A percentile compares a stretch with the other conserved stretches of the same genome.
Evolutionary conservation across 2,113 vertebrate species (phyloP).

Genomic region (Castor canadensis): DNA sequence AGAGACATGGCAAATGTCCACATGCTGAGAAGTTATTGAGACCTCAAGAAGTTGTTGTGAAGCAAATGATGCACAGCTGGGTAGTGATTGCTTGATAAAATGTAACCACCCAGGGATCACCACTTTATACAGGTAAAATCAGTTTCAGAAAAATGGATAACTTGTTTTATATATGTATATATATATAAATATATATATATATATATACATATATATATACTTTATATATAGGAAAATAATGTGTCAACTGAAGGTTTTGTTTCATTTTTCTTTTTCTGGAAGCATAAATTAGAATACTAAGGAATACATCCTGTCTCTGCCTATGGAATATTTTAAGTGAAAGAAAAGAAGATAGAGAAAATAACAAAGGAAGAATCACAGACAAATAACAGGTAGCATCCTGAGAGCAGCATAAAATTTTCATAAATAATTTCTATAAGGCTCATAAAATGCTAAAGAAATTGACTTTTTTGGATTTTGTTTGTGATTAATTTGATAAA

Average conservation of each 20-base stretch:
- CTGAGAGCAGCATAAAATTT: not conserved
- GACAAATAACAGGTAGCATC: not conserved
- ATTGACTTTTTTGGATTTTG: conserved; percentile 1
- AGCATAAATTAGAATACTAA: not conserved
- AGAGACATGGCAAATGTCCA: not conserved
- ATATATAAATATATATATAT: not conserved
- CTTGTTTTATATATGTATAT: not conserved
- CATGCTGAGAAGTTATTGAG: not conserved
- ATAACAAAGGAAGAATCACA: not conserved
- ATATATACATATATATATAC: not conserved
- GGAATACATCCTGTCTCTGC: not conserved
- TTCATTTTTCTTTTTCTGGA: not conserved
- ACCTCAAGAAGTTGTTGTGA: not conserved
- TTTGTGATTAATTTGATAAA: conserved; percentile 71
- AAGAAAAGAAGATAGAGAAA: not conserved
- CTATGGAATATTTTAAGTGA: conserved; percentile 39
- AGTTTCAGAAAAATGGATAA: not conserved
- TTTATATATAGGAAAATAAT: not conserved
- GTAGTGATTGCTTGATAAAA: not conserved
- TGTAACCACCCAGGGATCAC: not conserved
- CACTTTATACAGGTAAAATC: not conserved
- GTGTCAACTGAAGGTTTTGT: not conserved
- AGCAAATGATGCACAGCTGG: not conserved
- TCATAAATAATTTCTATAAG: conserved; percentile 30
- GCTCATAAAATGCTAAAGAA: conserved; percentile 45